phyloP scores from a whole-genome alignment of 2,113 vertebrate genomes.

The Laticauda colubrina region DNA sequence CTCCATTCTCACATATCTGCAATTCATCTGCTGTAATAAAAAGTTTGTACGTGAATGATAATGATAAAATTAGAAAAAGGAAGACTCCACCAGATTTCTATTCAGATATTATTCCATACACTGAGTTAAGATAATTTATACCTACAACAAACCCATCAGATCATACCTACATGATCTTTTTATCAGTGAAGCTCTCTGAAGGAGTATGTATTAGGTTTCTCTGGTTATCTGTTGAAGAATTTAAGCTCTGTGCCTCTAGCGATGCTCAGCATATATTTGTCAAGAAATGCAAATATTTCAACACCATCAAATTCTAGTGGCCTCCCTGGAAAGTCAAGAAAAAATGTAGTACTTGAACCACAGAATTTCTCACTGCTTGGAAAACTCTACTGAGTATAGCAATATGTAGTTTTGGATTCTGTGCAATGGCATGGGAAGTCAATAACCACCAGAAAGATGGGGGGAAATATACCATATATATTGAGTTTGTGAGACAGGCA shows the following conservation, averaged over 20 bases:
- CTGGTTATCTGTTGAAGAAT: background rate
- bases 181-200: background rate
- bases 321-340: background rate
- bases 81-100: background rate
- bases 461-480: background rate
- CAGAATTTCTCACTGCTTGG: background rate
- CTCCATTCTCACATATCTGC: conserved; percentile 12
- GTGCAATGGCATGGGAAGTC: background rate
- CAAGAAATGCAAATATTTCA: background rate
- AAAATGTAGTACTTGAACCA: background rate
- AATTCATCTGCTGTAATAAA: background rate
- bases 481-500: background rate
- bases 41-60: background rate
- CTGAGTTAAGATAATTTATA: background rate
- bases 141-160: background rate
- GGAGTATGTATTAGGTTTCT: background rate
- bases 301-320: background rate
- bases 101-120: background rate
- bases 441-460: background rate
- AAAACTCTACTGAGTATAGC: background rate
- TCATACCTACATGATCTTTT: background rate
- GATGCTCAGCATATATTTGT: background rate
- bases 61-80: background rate
- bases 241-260: background rate
- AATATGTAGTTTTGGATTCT: background rate